A percentile compares a stretch with the other conserved stretches of the same genome.
These are phyloP conservation scores for Sinocyclocheilus anshuiensis DNA, from an alignment of 2,113 vertebrate species.

Conservation along the genomic window DNA sequence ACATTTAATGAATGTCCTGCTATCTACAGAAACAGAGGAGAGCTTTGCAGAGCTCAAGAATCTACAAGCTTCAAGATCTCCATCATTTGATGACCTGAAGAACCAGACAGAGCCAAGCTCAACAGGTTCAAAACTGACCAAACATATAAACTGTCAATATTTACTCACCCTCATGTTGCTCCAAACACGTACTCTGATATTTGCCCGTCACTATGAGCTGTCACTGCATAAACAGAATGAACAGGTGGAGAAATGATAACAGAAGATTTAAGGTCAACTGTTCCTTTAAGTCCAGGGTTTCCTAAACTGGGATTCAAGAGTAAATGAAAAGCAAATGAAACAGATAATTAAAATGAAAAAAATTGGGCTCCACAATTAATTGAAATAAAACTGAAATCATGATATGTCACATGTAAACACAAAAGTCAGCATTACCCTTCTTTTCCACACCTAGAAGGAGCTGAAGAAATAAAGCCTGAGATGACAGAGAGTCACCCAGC, in stretches of 20 bases:
- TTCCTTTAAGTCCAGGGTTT: neutral
- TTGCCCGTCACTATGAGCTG: no score
- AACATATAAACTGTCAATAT: neutral
- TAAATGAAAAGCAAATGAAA: neutral
- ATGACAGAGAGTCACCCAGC: neutral
- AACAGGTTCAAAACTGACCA: conserved; percentile 19
- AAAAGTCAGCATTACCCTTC: neutral
- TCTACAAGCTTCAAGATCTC: conserved; percentile 48
- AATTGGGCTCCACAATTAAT: neutral
- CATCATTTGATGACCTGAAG: conserved; percentile 42
- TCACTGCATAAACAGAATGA: neutral
- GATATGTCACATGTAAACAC: neutral
- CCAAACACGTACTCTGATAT: neutral
- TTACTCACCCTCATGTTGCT: neutral
- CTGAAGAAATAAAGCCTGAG: neutral
- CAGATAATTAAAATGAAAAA: neutral
- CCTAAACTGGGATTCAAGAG: neutral
- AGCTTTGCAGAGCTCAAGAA: conserved; percentile 50
- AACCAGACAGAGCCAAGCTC: conserved; percentile 33
- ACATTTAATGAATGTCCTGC: neutral
- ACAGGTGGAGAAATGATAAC: neutral
- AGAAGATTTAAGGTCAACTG: neutral
- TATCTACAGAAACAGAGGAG: conserved; percentile 46
- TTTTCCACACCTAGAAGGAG: neutral
- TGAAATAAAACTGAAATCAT: neutral